These are phyloP conservation scores for Ptilorrhoa leucosticta DNA, from an alignment of 2,113 vertebrate species.

Conservation along the genomic window DNA sequence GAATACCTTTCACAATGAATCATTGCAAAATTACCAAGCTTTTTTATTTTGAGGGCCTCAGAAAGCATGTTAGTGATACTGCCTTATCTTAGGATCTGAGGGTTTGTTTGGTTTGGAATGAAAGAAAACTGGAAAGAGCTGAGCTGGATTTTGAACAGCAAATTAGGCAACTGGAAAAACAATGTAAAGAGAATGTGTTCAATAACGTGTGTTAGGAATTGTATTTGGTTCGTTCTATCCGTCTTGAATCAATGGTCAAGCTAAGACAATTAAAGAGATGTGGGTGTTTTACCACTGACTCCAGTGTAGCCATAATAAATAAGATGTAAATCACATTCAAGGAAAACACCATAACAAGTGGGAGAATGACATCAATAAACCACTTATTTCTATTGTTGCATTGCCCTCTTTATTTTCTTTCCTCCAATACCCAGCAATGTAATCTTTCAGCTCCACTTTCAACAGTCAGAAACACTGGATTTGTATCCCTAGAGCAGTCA, in stretches of 20 bases:
- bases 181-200: constrained; percentile 9
- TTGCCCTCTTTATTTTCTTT: neutral
- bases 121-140: constrained; percentile 41
- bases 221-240: neutral
- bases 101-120: constrained; percentile 44
- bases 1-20: constrained; percentile 55
- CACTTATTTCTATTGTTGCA: neutral
- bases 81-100: constrained; percentile 28
- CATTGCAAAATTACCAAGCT: constrained; percentile 53
- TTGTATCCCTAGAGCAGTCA: neutral
- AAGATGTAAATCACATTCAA: neutral
- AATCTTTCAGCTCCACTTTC: neutral
- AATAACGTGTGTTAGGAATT: neutral
- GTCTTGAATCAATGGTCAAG: neutral
- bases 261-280: neutral
- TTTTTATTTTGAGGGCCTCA: constrained; percentile 17
- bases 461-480: neutral
- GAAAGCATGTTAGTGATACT: neutral
- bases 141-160: constrained; percentile 53
- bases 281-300: neutral
- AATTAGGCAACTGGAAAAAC: constrained; percentile 43
- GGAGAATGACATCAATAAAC: neutral
- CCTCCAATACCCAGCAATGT: neutral
- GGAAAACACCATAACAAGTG: neutral
- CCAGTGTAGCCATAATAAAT: neutral